Evolutionary conservation across 2,888 invertebrate species (phyloP), one percentile per base, ranked within the genome.

Genomic region (Euplagia quadripunctaria): DNA sequence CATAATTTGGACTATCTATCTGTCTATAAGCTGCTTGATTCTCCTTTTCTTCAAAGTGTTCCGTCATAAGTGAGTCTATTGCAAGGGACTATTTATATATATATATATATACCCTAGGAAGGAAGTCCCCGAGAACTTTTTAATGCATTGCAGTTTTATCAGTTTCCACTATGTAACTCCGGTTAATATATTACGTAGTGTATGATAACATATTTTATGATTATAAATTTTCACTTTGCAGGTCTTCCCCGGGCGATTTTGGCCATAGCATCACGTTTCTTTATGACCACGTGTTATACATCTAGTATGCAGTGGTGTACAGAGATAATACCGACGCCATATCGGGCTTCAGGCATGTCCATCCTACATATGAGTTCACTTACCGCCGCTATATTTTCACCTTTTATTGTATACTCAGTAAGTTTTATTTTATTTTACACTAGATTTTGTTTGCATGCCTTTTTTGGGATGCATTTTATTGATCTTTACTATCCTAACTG

Each of bases 401-500:
- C 93, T 0, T 92, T 90, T 75, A 85, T 93, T 20, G 92, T 92
- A 0, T 92, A 88, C 70, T 91, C 92, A 64, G 93, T 92, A 73
- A 88, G 90, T 82, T 8, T 31, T 31, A 31, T 31, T 61, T 61
- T 20, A 0, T n/a, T 55, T 55, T 55, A 8, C n/a, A 8, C 1
- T n/a, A 7, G 55, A n/a, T n/a, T 55, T n/a, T 31, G n/a, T 55
- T 6, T 9, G 2, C n/a, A 52, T 7, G n/a, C 17, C n/a, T 55
- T 55, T 55, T 51, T 51, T 55, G 14, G 16, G 14, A 51, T 4
- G 51, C 3, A 16, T 51, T 14, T 51, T 16, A 16, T 51, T 51
- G 14, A 16, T 16, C 14, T 16, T n/a, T 14, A 46, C 9, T 2
- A 8, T 46, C 11, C 6, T 43, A 43, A 43, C 6, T 43, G 43